Evolutionary conservation across 2,888 invertebrate species (phyloP).

Genomic region (Heliconius sara): DNA sequence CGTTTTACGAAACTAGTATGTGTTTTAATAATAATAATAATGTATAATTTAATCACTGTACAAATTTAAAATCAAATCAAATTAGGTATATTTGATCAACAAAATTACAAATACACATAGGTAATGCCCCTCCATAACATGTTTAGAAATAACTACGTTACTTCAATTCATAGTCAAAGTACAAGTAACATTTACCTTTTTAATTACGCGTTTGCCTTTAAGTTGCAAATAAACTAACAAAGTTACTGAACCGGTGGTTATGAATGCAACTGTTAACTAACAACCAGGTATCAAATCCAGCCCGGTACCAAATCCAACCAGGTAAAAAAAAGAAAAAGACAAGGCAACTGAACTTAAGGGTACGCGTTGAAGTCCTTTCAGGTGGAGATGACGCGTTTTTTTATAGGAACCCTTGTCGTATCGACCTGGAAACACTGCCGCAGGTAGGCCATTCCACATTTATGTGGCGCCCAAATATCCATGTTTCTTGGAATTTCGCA

Average conservation of each 20-base stretch:
- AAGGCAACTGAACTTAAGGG: too few relatives aligned
- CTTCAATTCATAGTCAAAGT: conserved; percentile 26
- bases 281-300: conserved; percentile 30
- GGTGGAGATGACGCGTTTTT: too few relatives aligned
- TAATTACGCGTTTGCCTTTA: conserved; percentile 58
- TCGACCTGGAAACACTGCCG: too few relatives aligned
- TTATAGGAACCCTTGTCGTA: too few relatives aligned
- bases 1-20: too few relatives aligned
- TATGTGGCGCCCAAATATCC: too few relatives aligned
- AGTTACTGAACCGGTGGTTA: conserved; percentile 27
- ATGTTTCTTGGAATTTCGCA: conserved; percentile 8
- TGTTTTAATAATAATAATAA: too few relatives aligned
- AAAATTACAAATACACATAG: background rate
- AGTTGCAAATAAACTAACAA: conserved; percentile 72
- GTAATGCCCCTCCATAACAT: conserved; percentile 25
- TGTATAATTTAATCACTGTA: background rate
- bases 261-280: conserved; percentile 35
- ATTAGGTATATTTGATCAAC: background rate
- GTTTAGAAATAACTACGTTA: conserved; percentile 29
- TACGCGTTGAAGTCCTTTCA: too few relatives aligned
- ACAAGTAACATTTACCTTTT: conserved; percentile 33
- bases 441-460: too few relatives aligned
- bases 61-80: background rate
- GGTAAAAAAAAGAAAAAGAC: too few relatives aligned
- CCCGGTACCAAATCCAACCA: too few relatives aligned